phyloP scores from a whole-genome alignment of 2,888 invertebrate species.

The Cordylochernes scorpioides region DNA sequence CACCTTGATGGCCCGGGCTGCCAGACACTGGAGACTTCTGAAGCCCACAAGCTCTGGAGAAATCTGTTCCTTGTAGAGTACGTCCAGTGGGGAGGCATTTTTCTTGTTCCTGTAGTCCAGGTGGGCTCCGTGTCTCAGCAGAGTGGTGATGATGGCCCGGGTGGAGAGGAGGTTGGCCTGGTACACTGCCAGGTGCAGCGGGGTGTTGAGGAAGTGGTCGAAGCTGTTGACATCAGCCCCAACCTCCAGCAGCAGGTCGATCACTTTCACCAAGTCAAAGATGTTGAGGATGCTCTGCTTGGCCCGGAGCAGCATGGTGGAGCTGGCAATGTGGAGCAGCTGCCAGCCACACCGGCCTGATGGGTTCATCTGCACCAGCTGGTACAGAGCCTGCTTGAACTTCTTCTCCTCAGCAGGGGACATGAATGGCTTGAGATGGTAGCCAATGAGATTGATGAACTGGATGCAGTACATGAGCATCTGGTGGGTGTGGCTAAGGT shows the following conservation, averaged over 20 bases:
- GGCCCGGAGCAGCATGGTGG: no score
- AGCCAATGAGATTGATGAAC: conserved; percentile 45
- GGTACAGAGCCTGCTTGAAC: conserved; percentile 42
- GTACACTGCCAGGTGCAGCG: conserved; percentile 58
- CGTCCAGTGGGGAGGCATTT: conserved; percentile 32
- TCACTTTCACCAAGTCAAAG: conserved; percentile 40
- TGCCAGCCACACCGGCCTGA: conserved; percentile 21
- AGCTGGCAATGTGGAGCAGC: conserved; percentile 46
- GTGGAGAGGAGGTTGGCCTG: conserved; percentile 41
- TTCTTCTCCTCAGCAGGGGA: conserved; percentile 20
- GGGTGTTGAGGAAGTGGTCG: conserved; percentile 60
- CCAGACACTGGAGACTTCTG: conserved; percentile 58
- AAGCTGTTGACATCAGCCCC: conserved; percentile 52
- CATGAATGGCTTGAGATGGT: conserved; percentile 24
- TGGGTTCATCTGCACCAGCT: conserved; percentile 42
- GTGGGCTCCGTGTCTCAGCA: conserved; percentile 56
- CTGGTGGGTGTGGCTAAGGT: conserved; percentile 48
- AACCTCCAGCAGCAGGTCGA: conserved; percentile 44
- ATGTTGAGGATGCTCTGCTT: conserved; percentile 36
- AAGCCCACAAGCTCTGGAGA: no score
- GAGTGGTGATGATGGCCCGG: conserved; percentile 36
- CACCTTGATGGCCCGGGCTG: conserved; percentile 41
- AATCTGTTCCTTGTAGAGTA: conserved; percentile 45
- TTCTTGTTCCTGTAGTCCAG: conserved; percentile 49
- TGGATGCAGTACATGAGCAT: conserved; percentile 62